phyloP scores from a whole-genome alignment of 2,888 invertebrate genomes.

The Drosophila dives region DNA sequence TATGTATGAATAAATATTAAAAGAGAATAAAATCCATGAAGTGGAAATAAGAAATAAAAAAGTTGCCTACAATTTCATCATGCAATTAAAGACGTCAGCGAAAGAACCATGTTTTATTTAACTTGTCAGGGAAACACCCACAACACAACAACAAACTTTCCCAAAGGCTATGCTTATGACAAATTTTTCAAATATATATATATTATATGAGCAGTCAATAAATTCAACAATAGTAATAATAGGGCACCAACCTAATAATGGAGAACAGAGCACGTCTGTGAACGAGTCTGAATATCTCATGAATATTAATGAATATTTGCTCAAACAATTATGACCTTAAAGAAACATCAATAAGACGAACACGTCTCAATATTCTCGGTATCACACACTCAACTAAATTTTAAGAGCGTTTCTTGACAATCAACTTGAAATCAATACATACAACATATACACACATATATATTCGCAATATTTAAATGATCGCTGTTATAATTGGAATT shows the following conservation, averaged over 20 bases:
- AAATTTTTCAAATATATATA: constrained; percentile 17
- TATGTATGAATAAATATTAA: background rate
- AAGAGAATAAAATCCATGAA: constrained; percentile 1
- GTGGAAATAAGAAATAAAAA: background rate
- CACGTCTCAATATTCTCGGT: background rate
- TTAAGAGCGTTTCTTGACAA: constrained; percentile 4
- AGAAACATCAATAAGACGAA: constrained; percentile 2
- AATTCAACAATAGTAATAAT: constrained; percentile 18
- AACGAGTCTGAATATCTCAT: background rate
- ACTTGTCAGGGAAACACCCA: constrained; percentile 40
- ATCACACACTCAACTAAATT: background rate
- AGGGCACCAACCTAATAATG: background rate
- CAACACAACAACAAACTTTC: constrained; percentile 43
- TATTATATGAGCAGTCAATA: constrained; percentile 17
- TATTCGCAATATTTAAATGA: constrained; percentile 1
- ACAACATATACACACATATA: background rate
- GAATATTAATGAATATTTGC: constrained; percentile 34
- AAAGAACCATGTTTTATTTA: constrained; percentile 15
- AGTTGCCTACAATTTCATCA: background rate
- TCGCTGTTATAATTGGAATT: background rate
- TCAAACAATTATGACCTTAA: constrained; percentile 31
- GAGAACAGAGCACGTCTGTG: background rate
- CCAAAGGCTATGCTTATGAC: constrained; percentile 42
- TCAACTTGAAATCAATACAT: background rate
- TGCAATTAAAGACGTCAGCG: constrained; percentile 8